Base-by-base conservation (phyloP, 2,888 invertebrate species). In the Deilephila porcellus region DNA sequence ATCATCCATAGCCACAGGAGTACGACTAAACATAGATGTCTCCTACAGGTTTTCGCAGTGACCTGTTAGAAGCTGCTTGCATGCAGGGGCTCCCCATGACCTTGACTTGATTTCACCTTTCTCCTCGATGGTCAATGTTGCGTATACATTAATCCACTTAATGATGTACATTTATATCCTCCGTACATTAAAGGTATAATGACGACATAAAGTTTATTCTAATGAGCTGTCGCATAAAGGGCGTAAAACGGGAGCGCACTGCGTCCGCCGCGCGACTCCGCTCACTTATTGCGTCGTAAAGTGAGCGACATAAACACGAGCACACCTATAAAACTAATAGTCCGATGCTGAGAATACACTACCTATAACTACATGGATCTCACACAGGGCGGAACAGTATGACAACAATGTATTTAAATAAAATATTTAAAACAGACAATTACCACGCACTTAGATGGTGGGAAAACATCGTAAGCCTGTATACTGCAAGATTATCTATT, bases 241-340 rank as follows among this genome's bases (percentile, higher is more conserved):
- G 64, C 20, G 59, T 73, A 73, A 71, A 73, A 73, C 45, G 59
- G 72, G 37, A 73, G 72, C 71, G 60, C 72, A 67, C 56, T 73
- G 56, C 52, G 63, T 29, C 37, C 60, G 62, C 29, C 37, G 60
- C 72, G 71, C 70, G 59, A 67, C 53, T 71, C 17, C 62, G n/a
- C 72, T 73, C 74, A 62, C 76, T 76, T 76, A 76, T 76, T 74
- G 76, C 76, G 63, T 74, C 74, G 73, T 76, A 76, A 76, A 76
- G 63, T 71, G 70, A 56, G 56, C n/a, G 71, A 73, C 25, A 70
- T 59, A 71, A 74, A 73, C 74, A 73, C 64, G 70, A 70, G 62
- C 72, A 52, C 45, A 62, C 70, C 73, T 63, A 74, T 74, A 73
- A 74, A 74, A 74, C 72, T 71, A 74, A 72, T 71, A 74, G 71